A percentile compares a stretch with the other conserved stretches of the same genome.
Evolutionary conservation across 2,113 vertebrate species (phyloP).

Genomic region (Macrotis lagotis): DNA sequence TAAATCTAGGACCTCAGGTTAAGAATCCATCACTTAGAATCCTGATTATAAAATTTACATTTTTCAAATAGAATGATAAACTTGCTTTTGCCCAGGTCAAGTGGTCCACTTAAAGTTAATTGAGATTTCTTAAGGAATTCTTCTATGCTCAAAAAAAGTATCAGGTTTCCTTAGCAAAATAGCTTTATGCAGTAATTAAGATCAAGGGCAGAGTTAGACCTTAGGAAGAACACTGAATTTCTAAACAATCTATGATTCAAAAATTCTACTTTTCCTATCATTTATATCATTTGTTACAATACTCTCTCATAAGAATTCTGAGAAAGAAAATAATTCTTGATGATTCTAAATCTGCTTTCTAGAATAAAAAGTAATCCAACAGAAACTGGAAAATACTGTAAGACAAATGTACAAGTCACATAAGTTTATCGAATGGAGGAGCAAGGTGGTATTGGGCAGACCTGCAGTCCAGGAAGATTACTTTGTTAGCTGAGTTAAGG

Average conservation of each 20-base stretch:
- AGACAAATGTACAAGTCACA: background rate
- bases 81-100: background rate
- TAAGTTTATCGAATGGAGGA: background rate
- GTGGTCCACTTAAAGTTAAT: slow-evolving; percentile 16
- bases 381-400: background rate
- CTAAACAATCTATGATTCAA: background rate
- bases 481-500: background rate
- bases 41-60: background rate
- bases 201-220: background rate
- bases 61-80: background rate
- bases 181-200: background rate
- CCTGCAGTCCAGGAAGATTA: background rate
- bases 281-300: background rate
- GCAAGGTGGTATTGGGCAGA: background rate
- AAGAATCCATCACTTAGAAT: no score
- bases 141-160: background rate
- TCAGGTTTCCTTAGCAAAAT: background rate
- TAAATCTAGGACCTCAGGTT: no score
- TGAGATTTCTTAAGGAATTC: slow-evolving; percentile 3
- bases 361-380: background rate
- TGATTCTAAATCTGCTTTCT: background rate
- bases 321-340: background rate
- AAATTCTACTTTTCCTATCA: background rate
- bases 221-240: background rate
- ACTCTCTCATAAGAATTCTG: background rate